Evolutionary conservation across 2,113 vertebrate species (phyloP).

Genomic region (Alces alces): DNA sequence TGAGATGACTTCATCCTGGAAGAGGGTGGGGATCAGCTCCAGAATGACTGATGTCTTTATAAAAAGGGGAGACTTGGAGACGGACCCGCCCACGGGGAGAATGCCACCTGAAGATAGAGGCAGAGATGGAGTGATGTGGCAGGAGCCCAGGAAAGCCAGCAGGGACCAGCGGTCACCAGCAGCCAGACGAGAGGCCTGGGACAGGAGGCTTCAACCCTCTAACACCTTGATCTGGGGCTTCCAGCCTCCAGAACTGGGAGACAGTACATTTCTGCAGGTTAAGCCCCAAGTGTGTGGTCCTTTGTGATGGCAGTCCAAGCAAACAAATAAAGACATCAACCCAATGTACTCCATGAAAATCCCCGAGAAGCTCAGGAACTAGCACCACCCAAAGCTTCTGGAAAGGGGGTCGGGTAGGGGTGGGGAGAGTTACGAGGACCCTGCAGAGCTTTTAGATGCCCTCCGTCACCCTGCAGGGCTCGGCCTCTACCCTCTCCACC

Average conservation of each 20-base stretch:
- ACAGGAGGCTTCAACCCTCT: too few relatives aligned
- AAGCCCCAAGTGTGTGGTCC: not conserved
- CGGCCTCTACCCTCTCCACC: not conserved
- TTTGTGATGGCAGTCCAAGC: not conserved
- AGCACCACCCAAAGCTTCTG: not conserved
- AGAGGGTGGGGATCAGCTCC: not conserved
- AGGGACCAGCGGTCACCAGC: not conserved
- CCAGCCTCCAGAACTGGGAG: not conserved
- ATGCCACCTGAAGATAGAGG: not conserved
- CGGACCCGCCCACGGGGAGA: not conserved
- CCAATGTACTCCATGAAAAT: not conserved
- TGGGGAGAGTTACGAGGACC: not conserved
- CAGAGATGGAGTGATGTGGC: not conserved
- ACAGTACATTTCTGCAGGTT: too few relatives aligned
- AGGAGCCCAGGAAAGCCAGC: not conserved
- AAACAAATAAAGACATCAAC: not conserved
- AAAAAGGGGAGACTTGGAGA: not conserved
- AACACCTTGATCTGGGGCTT: not conserved
- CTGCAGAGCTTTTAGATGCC: not conserved
- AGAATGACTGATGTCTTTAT: not conserved
- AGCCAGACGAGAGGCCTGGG: not conserved
- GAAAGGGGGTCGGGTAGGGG: accelerated
- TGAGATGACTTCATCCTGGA: not conserved
- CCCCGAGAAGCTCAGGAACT: not conserved
- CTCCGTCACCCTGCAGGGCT: not conserved